Evolutionary conservation across 2,888 invertebrate species (phyloP).

Genomic region (Trissonchulus sp.): DNA sequence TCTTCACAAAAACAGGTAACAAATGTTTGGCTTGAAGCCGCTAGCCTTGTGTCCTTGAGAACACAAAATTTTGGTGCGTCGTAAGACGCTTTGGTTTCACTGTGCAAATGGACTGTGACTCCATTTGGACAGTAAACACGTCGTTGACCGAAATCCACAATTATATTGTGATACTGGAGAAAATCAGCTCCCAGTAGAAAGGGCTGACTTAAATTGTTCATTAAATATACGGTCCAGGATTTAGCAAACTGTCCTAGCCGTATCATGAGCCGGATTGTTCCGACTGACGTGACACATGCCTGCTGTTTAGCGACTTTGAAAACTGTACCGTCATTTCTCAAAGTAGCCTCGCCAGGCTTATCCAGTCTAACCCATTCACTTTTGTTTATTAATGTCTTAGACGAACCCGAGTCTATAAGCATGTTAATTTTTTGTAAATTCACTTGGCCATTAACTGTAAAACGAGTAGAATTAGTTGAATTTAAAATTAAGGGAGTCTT

Average conservation of each 20-base stretch:
- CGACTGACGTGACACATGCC: neutral
- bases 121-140: neutral
- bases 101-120: no score
- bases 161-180: neutral
- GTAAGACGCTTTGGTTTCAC: no score
- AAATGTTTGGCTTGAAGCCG: no score
- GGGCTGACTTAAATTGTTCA: neutral
- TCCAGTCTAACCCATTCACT: neutral
- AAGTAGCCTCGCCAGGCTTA: neutral
- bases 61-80: no score
- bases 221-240: neutral
- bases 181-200: neutral
- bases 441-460: no score
- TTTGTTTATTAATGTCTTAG: neutral
- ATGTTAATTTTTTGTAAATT: no score
- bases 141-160: neutral
- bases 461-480: no score
- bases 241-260: neutral
- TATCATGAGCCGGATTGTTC: neutral
- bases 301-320: neutral
- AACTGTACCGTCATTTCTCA: neutral
- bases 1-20: no score
- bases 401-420: no score
- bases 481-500: no score
- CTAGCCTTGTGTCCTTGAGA: no score